Base-by-base conservation (phyloP, 2,888 invertebrate species). In the Belgica antarctica region DNA sequence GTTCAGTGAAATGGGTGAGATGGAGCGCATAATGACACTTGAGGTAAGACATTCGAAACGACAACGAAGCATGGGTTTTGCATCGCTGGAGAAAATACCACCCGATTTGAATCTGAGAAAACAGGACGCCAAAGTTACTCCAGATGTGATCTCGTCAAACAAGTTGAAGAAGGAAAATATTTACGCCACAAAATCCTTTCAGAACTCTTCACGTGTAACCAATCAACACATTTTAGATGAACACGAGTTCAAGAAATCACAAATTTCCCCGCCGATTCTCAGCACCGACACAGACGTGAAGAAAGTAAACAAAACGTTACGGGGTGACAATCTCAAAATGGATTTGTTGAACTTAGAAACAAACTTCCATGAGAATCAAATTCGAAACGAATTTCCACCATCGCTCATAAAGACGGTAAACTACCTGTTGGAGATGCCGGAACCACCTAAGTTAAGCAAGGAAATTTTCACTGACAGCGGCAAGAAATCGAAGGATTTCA, bases 31-130 rank as follows among this genome's bases (percentile, higher is more conserved):
- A 65, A 76, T 91, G 22, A 89, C 90, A 0, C 80, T 90, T 63
- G 90, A 90, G 75, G 83, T 86, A 10, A 83, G 89, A 72, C 90
- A 91, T 75, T 87, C 87, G 1, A 88, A 86, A 71, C 81, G 91
- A 46, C 91, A 91, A 77, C 82, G 91, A 1, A 74, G 17, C 17
- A 31, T 59, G n/a, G 70, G 70, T n/a, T 47, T 57, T 7, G 70
- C 74, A 74, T 41, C 79, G 76, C 71, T 70, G 15, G 47, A 70
- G 17, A 70, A 70, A n/a, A 31, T 68, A n/a, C 68, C 68, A 2
- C 31, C 5, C 2, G 31, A 5, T 27, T 1, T 15, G 1, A 41
- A 65, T n/a, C 34, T n/a, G n/a, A n/a, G n/a, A n/a, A n/a, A n/a
- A n/a, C 41, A 41, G 41, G 15, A 41, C 61, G 25, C 22, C 61